These are phyloP conservation scores for Troides helena DNA, from an alignment of 2,888 invertebrate genomes.

Conservation along the genomic window DNA sequence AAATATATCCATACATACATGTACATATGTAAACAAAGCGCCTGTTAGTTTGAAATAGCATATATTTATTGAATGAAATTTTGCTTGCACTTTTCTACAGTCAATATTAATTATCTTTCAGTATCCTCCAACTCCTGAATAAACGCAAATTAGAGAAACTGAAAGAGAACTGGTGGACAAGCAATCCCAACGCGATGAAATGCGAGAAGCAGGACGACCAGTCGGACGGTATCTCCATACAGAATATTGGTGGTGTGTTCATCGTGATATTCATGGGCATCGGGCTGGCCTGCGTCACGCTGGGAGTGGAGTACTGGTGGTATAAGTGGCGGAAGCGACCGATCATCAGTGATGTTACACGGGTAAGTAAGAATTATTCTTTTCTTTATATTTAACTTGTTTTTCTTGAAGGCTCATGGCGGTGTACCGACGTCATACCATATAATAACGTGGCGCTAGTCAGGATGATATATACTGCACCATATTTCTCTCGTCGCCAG, in stretches of 20 bases:
- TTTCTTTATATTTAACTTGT: no score
- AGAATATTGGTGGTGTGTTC: conserved; percentile 98
- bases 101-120: conserved; percentile 49
- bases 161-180: conserved; percentile 98
- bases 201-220: conserved; percentile 95
- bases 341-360: conserved; percentile 81
- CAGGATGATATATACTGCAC: no score
- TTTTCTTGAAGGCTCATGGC: no score
- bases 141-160: conserved; percentile 94
- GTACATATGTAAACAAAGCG: no score
- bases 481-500: no score
- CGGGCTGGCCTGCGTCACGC: conserved; percentile 92
- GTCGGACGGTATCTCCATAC: conserved; percentile 97
- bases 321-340: conserved; percentile 87
- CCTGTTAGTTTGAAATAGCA: no score
- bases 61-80: no score
- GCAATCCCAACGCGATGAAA: conserved; percentile 86
- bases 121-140: conserved; percentile 95
- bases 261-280: conserved; percentile 98
- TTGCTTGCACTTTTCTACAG: no score
- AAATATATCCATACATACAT: no score
- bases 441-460: no score
- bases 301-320: conserved; percentile 97
- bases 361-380: conserved; percentile 49
- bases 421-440: no score